A percentile compares a stretch with the other conserved stretches of the same genome.
These are phyloP conservation scores for Dinothrombium tinctorium DNA, from an alignment of 1,140 invertebrate species.

Conservation along the genomic window DNA sequence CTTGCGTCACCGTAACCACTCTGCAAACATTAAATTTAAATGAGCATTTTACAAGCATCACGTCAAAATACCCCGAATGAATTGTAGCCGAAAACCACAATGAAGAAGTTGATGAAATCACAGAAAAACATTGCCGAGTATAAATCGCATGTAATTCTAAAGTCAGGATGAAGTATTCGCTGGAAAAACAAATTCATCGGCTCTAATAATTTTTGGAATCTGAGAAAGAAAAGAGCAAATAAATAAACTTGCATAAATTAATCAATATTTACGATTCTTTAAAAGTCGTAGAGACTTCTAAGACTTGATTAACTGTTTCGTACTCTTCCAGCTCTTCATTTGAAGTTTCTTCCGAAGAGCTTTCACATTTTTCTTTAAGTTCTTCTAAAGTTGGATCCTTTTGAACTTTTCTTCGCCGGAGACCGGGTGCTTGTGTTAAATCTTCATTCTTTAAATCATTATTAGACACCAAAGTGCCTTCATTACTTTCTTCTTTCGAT, in stretches of 20 bases:
- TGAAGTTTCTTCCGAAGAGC: too few relatives aligned
- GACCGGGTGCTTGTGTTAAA: background rate
- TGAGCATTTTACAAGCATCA: background rate
- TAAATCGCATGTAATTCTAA: slow-evolving; percentile 68
- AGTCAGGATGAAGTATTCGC: slow-evolving; percentile 44
- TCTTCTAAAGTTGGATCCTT: too few relatives aligned
- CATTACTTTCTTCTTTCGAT: slow-evolving; percentile 6
- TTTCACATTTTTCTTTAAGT: too few relatives aligned
- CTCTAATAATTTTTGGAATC: slow-evolving; percentile 12
- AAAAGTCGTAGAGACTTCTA: background rate
- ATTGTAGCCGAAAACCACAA: slow-evolving; percentile 85
- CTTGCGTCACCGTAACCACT: slow-evolving; percentile 59
- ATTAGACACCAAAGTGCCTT: background rate
- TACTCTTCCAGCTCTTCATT: too few relatives aligned
- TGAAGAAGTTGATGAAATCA: slow-evolving; percentile 92
- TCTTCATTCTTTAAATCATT: background rate
- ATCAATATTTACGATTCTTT: background rate
- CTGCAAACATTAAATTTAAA: slow-evolving; percentile 16
- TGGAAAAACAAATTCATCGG: slow-evolving; percentile 42
- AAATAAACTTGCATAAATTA: background rate
- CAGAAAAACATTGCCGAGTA: slow-evolving; percentile 97
- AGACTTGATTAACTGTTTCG: too few relatives aligned
- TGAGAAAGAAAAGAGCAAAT: background rate
- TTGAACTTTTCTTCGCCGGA: background rate
- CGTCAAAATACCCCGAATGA: slow-evolving; percentile 59